Evolutionary conservation across 2,797 vertebrate genomes (phyloP).

Genomic region (Chaunax sp.): DNA sequence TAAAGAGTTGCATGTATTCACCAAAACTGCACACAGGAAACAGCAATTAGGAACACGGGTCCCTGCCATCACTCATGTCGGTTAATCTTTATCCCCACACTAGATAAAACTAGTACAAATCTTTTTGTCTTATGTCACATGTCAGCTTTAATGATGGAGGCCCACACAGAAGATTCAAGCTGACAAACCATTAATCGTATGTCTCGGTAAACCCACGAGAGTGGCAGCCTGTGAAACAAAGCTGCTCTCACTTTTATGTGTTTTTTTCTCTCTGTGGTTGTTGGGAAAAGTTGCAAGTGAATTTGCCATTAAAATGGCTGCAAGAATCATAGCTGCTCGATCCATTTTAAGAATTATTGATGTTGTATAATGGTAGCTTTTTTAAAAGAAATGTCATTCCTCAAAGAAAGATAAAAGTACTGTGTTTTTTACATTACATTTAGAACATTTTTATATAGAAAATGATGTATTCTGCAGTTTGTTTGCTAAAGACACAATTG

Average conservation of each 20-base stretch:
- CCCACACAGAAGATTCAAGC: constrained; percentile 70
- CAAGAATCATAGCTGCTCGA: constrained; percentile 53
- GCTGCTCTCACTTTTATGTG: constrained; percentile 70
- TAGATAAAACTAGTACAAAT: constrained; percentile 59
- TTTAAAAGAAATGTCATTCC: constrained; percentile 53
- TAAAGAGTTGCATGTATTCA: constrained; percentile 13
- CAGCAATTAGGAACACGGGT: constrained; percentile 49
- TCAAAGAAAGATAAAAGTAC: constrained; percentile 60
- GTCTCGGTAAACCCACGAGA: constrained; percentile 76
- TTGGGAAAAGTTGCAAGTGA: constrained; percentile 70
- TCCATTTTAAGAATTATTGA: constrained; percentile 68
- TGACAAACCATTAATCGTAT: constrained; percentile 59
- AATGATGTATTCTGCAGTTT: constrained; percentile 24
- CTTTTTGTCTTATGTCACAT: constrained; percentile 78
- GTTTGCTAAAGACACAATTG: constrained; percentile 11
- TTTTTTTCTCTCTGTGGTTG: constrained; percentile 43
- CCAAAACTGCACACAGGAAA: constrained; percentile 30
- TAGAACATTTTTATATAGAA: constrained; percentile 1
- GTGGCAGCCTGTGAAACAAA: constrained; percentile 78
- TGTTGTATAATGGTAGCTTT: constrained; percentile 55
- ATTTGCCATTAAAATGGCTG: constrained; percentile 77
- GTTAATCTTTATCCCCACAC: constrained; percentile 66
- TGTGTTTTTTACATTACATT: constrained; percentile 30
- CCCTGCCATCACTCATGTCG: constrained; percentile 45
- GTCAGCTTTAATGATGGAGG: constrained; percentile 80